These are phyloP conservation scores for Itoplectis maculator DNA, from an alignment of 2,888 invertebrate genomes.

Conservation along the genomic window DNA sequence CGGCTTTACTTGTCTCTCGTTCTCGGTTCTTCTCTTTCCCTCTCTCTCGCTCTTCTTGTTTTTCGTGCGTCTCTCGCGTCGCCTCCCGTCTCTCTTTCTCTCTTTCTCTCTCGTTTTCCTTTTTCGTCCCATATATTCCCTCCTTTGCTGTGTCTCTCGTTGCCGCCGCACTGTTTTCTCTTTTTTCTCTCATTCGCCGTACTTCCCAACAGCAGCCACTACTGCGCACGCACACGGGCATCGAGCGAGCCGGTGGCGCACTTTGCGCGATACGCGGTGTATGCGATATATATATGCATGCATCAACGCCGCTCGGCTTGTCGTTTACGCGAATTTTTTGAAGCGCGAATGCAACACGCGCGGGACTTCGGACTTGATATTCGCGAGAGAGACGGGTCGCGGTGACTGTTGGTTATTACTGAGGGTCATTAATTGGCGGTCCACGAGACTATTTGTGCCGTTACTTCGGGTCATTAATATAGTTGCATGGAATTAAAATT, in stretches of 20 bases:
- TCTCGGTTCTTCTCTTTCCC: conserved; percentile 47
- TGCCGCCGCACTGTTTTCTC: not conserved
- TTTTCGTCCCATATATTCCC: conserved; percentile 33
- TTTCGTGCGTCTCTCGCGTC: conserved; percentile 14
- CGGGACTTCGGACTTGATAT: no score
- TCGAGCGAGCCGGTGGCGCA: not conserved
- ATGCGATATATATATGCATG: not conserved
- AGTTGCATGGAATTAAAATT: no score
- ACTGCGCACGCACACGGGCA: not conserved
- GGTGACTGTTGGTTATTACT: no score
- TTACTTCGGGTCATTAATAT: no score
- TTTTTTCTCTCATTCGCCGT: conserved; percentile 21
- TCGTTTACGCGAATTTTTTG: not conserved
- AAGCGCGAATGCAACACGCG: not conserved
- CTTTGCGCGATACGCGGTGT: not conserved
- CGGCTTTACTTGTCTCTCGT: conserved; percentile 46
- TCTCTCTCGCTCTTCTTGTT: conserved; percentile 38
- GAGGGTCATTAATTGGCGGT: no score
- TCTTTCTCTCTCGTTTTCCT: conserved; percentile 34
- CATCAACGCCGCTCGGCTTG: not conserved
- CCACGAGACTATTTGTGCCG: not conserved
- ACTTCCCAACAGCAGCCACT: not conserved
- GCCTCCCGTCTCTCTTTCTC: conserved; percentile 44
- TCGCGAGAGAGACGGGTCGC: no score
- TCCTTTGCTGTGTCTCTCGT: conserved; percentile 13